These are phyloP conservation scores for Callipepla californica DNA, from an alignment of 2,113 vertebrate genomes.

Conservation along the genomic window DNA sequence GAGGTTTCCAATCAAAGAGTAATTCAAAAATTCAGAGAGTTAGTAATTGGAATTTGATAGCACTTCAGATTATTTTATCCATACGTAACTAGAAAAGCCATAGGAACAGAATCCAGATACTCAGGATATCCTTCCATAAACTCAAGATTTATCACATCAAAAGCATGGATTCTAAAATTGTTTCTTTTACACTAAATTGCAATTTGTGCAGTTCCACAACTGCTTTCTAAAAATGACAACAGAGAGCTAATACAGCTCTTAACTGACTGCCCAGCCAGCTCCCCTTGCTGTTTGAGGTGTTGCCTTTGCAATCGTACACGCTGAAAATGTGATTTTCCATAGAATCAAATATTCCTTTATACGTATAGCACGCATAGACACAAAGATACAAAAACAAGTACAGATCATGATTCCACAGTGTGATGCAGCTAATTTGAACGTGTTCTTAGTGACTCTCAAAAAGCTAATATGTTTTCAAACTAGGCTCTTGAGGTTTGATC, in stretches of 20 bases:
- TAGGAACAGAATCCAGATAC: neutral
- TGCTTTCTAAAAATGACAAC: neutral
- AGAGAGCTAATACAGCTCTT: neutral
- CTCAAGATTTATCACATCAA: neutral
- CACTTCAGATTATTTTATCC: neutral
- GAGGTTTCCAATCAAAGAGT: neutral
- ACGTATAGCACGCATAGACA: neutral
- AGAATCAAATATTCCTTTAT: neutral
- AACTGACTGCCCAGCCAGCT: neutral
- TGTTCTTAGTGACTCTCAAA: neutral
- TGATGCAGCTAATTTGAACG: constrained; percentile 28
- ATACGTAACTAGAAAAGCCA: neutral
- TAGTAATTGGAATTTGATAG: neutral
- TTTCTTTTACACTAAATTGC: too few species aligned
- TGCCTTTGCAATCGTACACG: neutral
- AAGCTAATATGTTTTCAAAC: neutral
- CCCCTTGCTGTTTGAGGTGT: neutral
- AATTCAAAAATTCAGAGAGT: neutral
- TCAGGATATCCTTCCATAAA: neutral
- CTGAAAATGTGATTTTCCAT: neutral
- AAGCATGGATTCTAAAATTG: neutral
- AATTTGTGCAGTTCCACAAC: neutral
- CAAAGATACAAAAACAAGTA: neutral
- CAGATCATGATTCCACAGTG: neutral
- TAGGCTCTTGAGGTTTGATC: neutral